phyloP scores from a whole-genome alignment of 2,797 vertebrate genomes.

The Manis javanica region DNA sequence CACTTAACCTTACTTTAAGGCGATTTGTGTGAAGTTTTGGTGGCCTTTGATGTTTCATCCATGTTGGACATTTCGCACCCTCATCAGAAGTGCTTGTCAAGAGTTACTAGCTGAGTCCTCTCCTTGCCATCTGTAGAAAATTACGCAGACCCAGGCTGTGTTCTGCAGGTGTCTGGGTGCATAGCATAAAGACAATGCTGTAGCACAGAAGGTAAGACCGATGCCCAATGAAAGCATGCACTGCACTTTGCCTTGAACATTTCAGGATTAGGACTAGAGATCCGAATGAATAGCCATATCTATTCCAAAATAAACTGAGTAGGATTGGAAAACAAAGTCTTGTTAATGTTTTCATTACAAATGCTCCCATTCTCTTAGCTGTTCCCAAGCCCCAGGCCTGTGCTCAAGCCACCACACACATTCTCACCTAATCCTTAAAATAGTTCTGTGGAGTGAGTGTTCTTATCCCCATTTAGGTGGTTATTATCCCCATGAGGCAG shows the following conservation, averaged over 20 bases:
- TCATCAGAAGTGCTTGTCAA: background rate
- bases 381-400: background rate
- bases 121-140: background rate
- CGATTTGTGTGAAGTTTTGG: background rate
- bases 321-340: background rate
- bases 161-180: background rate
- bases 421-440: background rate
- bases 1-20: background rate
- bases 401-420: accelerated
- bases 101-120: background rate
- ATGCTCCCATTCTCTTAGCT: background rate
- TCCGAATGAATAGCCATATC: too few species aligned
- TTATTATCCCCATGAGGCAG: too few species aligned
- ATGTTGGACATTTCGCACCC: background rate
- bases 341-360: background rate
- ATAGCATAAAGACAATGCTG: accelerated
- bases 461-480: background rate
- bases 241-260: background rate
- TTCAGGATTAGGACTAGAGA: background rate
- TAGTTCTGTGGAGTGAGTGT: background rate
- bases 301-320: background rate
- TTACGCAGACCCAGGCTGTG: background rate
- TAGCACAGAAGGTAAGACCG: background rate
- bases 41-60: background rate
- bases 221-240: accelerated